Evolutionary conservation across 2,113 vertebrate species (phyloP).

Genomic region (Nansenia antarctica): DNA sequence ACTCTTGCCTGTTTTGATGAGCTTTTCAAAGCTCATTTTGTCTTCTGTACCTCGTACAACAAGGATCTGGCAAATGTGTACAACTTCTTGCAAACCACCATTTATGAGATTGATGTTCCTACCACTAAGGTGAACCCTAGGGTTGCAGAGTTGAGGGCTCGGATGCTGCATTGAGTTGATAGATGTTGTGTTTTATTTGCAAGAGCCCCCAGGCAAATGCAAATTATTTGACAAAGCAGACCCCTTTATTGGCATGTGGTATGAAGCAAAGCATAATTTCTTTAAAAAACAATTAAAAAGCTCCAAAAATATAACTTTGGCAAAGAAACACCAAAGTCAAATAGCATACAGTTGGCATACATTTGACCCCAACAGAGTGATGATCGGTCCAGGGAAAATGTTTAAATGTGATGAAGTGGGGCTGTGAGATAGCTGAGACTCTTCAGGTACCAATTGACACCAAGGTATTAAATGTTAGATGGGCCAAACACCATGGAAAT

Average conservation of each 20-base stretch:
- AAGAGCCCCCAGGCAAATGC: too few species aligned
- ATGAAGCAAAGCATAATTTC: slow-evolving; percentile 10
- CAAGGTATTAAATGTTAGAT: slow-evolving; percentile 32
- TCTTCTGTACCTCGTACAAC: slow-evolving; percentile 16
- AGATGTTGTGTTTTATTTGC: too few species aligned
- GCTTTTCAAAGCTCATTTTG: slow-evolving; percentile 25
- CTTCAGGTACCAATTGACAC: slow-evolving; percentile 26
- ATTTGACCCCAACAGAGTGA: slow-evolving; percentile 25
- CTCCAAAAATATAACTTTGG: slow-evolving; percentile 45
- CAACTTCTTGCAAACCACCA: slow-evolving; percentile 31
- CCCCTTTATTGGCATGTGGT: too few species aligned
- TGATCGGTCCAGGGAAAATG: slow-evolving; percentile 33
- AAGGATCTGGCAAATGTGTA: slow-evolving; percentile 21
- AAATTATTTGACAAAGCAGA: too few species aligned
- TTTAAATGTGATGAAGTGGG: slow-evolving; percentile 24
- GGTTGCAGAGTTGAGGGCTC: slow-evolving; percentile 23
- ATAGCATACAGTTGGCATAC: slow-evolving; percentile 30
- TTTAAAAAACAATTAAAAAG: slow-evolving; percentile 43
- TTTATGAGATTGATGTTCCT: slow-evolving; percentile 31
- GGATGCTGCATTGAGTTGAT: slow-evolving; percentile 15
- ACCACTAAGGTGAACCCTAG: slow-evolving; percentile 30
- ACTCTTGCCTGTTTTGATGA: slow-evolving; percentile 21
- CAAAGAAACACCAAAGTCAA: slow-evolving; percentile 36
- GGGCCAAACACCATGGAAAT: slow-evolving; percentile 41
- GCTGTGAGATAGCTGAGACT: slow-evolving; percentile 18